Conservation (phyloP, 2,888 invertebrate species). For the Phengaris alcon region DNA sequence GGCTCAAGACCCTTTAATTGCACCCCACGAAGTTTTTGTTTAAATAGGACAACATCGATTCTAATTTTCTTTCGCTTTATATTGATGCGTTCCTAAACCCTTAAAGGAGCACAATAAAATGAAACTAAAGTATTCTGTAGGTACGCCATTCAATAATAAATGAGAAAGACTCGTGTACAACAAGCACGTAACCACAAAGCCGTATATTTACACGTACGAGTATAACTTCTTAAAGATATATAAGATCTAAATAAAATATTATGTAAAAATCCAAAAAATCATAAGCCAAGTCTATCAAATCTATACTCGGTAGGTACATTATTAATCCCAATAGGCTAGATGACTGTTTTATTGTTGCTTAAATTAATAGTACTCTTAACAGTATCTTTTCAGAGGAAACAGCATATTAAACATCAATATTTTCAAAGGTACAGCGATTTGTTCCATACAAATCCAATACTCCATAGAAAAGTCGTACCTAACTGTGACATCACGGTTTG, state of each 20-base stretch:
- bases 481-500: too few species aligned
- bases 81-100: constrained; percentile 6
- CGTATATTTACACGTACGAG: neutral
- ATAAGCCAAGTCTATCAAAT: too few species aligned
- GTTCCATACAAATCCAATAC: too few species aligned
- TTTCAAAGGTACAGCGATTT: too few species aligned
- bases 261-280: too few species aligned
- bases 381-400: too few species aligned
- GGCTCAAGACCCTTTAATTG: neutral
- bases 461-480: too few species aligned
- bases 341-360: too few species aligned
- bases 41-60: neutral
- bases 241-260: neutral
- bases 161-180: neutral
- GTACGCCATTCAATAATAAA: constrained; percentile 8
- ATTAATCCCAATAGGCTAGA: too few species aligned
- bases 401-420: too few species aligned
- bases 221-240: neutral
- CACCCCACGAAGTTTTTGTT: neutral
- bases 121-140: neutral
- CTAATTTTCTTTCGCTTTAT: neutral
- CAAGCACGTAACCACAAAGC: neutral
- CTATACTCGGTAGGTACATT: too few species aligned
- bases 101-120: neutral
- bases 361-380: too few species aligned